Conservation (phyloP, 23 tunicate species). For the Styela plicata region DNA sequence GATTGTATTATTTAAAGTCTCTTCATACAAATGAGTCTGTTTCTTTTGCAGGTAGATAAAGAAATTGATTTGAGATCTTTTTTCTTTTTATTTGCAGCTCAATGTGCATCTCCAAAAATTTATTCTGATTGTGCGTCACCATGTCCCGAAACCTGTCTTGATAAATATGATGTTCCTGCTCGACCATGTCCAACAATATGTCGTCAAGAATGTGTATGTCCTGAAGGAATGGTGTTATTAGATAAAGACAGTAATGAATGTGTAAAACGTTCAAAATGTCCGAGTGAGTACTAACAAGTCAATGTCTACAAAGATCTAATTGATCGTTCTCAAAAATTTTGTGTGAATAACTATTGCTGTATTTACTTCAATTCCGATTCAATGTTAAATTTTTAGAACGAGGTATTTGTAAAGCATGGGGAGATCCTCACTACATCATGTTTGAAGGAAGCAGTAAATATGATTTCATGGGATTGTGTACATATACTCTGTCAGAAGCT, state of each 20-base stretch:
- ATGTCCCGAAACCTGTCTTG: conserved; percentile 15
- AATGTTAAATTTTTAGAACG: conserved; percentile 34
- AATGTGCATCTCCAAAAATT: not conserved
- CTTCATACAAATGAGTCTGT: too few relatives aligned
- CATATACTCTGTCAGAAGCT: conserved; percentile 41
- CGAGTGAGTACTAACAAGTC: too few relatives aligned
- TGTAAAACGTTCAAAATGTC: conserved; percentile 1
- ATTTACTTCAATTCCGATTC: too few relatives aligned
- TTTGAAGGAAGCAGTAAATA: conserved; percentile 60
- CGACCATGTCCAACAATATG: not conserved
- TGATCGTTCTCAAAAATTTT: too few relatives aligned
- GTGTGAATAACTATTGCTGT: too few relatives aligned
- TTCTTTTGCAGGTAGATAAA: too few relatives aligned
- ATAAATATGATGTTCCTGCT: not conserved
- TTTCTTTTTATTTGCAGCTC: not conserved
- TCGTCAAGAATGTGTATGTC: conserved; percentile 20
- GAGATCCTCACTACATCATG: conserved; percentile 80
- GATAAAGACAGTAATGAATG: conserved; percentile 1
- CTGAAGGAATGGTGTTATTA: conserved; percentile 18
- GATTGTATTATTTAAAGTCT: too few relatives aligned
- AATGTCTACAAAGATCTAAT: too few relatives aligned
- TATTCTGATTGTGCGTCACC: not conserved
- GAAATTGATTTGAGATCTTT: too few relatives aligned
- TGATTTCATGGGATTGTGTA: conserved; percentile 70
- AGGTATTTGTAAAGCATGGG: conserved; percentile 65